Conservation (phyloP, 2,888 invertebrate species). For the Uropetala carovei region DNA sequence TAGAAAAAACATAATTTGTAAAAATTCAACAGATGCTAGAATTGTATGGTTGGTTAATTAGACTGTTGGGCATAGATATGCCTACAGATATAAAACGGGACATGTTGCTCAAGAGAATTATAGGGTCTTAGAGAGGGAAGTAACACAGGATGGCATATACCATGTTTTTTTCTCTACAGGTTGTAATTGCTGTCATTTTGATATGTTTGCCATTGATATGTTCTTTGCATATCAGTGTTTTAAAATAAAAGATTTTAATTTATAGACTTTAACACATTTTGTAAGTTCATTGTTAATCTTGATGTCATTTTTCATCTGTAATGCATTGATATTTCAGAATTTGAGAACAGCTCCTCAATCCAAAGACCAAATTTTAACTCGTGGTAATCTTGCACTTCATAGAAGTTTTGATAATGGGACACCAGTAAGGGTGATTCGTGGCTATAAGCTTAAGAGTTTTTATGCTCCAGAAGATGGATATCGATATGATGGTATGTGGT, state of each 20-base stretch:
- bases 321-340: conserved; percentile 70
- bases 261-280: background rate
- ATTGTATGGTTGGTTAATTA: too few relatives aligned
- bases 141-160: too few relatives aligned
- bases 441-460: conserved; percentile 73
- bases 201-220: too few relatives aligned
- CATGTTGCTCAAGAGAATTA: too few relatives aligned
- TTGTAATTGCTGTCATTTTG: too few relatives aligned
- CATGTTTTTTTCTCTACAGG: too few relatives aligned
- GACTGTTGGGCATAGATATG: too few relatives aligned
- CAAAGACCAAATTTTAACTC: conserved; percentile 73
- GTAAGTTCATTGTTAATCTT: background rate
- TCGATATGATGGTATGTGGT: conserved; percentile 73
- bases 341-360: conserved; percentile 74
- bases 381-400: conserved; percentile 73
- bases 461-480: conserved; percentile 75
- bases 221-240: conserved; percentile 67
- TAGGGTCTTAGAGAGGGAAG: too few relatives aligned
- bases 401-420: conserved; percentile 72
- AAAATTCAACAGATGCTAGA: too few relatives aligned
- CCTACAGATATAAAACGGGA: too few relatives aligned
- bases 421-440: conserved; percentile 74
- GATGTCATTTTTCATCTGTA: background rate
- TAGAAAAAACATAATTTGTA: too few relatives aligned
- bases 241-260: background rate